Evolutionary conservation across 2,797 vertebrate species (phyloP).

Genomic region (Nyctalus aviator): DNA sequence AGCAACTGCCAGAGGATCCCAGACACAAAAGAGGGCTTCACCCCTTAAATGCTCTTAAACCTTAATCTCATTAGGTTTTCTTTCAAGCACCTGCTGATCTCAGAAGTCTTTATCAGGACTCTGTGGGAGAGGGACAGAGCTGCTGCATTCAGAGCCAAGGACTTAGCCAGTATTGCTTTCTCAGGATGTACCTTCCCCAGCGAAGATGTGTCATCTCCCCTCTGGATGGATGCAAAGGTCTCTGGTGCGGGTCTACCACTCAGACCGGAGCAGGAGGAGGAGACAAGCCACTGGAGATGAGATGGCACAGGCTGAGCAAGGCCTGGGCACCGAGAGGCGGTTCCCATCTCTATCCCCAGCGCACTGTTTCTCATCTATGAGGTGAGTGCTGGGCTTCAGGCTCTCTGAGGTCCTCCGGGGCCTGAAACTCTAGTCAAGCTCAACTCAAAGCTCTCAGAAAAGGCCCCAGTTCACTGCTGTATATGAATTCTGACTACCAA

Average conservation of each 20-base stretch:
- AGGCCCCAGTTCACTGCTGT: not conserved
- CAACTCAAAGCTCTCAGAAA: conserved; percentile 3
- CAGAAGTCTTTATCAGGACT: conserved; percentile 58
- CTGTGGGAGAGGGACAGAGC: not conserved
- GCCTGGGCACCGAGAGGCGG: not conserved
- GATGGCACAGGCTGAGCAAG: not conserved
- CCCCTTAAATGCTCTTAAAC: conserved; percentile 67
- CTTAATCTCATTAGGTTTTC: conserved; percentile 72
- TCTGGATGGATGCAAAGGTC: not conserved
- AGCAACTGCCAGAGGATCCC: not conserved
- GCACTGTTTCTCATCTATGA: not conserved
- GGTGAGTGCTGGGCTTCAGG: not conserved
- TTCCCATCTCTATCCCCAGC: not conserved
- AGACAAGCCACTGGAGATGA: not conserved
- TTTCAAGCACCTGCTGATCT: conserved; percentile 67
- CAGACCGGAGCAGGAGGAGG: not conserved
- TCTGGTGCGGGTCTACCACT: not conserved
- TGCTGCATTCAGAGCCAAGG: not conserved
- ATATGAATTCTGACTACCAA: not conserved
- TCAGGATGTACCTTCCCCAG: not conserved
- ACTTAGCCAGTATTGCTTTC: not conserved
- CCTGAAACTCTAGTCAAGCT: not conserved
- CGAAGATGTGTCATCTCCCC: not conserved
- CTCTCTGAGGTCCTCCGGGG: not conserved
- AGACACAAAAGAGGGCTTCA: not conserved